Conservation (phyloP, 2,797 vertebrate genomes). For the Peromyscus eremicus region DNA sequence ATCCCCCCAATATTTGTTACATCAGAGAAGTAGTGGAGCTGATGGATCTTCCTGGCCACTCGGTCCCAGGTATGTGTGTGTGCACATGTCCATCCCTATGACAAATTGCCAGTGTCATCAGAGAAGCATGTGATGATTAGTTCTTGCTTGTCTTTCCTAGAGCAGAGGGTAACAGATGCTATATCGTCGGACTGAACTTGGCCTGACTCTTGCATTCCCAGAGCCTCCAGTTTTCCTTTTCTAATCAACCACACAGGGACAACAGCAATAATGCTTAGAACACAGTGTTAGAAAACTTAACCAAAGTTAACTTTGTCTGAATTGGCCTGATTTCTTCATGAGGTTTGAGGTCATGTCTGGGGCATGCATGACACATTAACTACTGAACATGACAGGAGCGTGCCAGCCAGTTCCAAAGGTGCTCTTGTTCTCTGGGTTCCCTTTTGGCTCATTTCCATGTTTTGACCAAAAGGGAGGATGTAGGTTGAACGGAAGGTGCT, state of each 20-base stretch:
- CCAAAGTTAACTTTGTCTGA: not conserved
- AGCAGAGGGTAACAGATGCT: not conserved
- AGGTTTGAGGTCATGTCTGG: not conserved
- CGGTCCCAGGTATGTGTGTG: not conserved
- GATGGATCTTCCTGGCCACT: not conserved
- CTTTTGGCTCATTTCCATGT: not conserved
- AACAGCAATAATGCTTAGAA: not conserved
- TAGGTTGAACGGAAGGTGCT: not conserved
- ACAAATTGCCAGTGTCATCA: not conserved
- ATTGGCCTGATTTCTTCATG: not conserved
- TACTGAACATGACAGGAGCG: not conserved
- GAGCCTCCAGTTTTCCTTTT: not conserved
- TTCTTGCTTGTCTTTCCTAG: not conserved
- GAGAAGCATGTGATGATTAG: not conserved
- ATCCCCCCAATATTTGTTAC: not conserved
- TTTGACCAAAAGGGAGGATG: not conserved
- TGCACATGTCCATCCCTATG: not conserved
- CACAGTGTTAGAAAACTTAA: conserved; percentile 9
- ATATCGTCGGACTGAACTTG: not conserved
- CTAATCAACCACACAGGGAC: not conserved
- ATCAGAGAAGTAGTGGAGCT: not conserved
- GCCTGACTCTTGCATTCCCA: not conserved
- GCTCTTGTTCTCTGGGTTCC: not conserved
- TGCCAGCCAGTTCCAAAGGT: not conserved
- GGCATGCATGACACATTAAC: not conserved